These are phyloP conservation scores for Leptopilina syphax DNA, from an alignment of 2,888 invertebrate species.

Conservation along the genomic window DNA sequence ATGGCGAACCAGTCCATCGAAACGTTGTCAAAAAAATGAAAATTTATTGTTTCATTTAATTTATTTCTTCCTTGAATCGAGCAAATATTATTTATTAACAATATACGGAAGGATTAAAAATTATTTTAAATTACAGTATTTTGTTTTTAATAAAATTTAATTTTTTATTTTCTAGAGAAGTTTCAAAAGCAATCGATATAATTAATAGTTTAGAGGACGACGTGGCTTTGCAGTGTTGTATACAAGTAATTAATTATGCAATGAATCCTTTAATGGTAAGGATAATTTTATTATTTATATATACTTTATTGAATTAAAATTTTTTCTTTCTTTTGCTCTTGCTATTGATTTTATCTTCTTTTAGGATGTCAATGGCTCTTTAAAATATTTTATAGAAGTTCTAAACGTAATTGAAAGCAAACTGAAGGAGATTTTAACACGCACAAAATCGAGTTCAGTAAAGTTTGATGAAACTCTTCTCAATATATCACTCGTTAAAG, in stretches of 20 bases:
- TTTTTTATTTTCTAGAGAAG: constrained; percentile 59
- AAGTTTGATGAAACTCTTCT: constrained; percentile 50
- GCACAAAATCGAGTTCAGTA: constrained; percentile 23
- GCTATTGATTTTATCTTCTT: constrained; percentile 19
- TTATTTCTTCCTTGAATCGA: no score
- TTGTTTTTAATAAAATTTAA: constrained; percentile 20
- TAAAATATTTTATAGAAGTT: constrained; percentile 61
- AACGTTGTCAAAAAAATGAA: no score
- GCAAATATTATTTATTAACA: no score
- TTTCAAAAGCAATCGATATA: constrained; percentile 66
- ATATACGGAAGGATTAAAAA: no score
- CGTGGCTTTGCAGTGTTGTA: constrained; percentile 62
- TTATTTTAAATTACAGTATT: no score
- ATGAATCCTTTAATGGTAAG: constrained; percentile 57
- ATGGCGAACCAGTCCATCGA: no score
- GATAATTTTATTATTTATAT: constrained; percentile 56
- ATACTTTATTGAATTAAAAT: not conserved
- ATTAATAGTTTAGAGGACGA: constrained; percentile 67
- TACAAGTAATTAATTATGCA: constrained; percentile 62
- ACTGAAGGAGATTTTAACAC: constrained; percentile 54
- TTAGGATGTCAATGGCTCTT: constrained; percentile 44
- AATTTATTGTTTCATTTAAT: no score
- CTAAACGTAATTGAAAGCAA: constrained; percentile 60
- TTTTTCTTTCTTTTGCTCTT: not conserved
- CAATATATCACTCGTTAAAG: constrained; percentile 58